Evolutionary conservation across 2,797 vertebrate species (phyloP).

Genomic region (Chanos chanos): DNA sequence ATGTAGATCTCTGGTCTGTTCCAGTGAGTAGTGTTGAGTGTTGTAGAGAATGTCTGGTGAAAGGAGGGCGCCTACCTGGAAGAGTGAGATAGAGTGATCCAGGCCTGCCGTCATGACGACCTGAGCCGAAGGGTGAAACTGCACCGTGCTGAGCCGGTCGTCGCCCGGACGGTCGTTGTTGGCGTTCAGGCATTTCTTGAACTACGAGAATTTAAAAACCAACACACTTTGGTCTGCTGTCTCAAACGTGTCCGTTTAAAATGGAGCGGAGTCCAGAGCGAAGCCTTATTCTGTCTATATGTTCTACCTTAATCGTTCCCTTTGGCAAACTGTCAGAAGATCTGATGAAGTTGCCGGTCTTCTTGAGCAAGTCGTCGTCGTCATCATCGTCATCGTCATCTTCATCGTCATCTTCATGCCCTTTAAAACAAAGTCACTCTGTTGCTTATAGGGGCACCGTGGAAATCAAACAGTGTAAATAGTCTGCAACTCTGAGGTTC

Average conservation of each 20-base stretch:
- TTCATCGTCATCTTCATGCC: conserved; percentile 35
- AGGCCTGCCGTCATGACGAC: conserved; percentile 87
- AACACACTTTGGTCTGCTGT: background rate
- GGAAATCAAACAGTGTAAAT: no score
- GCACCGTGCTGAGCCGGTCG: conserved; percentile 77
- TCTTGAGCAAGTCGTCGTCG: conserved; percentile 76
- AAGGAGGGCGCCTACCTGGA: conserved; percentile 76
- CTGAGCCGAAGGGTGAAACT: conserved; percentile 89
- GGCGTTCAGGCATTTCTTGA: conserved; percentile 80
- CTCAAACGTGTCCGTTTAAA: background rate
- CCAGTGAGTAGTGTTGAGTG: no score
- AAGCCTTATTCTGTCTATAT: no score
- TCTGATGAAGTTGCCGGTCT: conserved; percentile 83
- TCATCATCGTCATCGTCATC: conserved; percentile 73
- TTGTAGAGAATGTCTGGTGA: no score
- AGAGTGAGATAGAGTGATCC: conserved; percentile 83
- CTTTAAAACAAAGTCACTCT: conserved; percentile 18
- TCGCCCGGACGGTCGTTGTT: conserved; percentile 76
- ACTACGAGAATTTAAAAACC: conserved; percentile 55
- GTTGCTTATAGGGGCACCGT: no score
- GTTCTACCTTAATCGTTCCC: conserved; percentile 79
- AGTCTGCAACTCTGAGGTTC: no score
- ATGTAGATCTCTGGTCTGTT: no score
- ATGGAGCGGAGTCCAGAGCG: no score
- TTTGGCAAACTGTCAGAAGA: conserved; percentile 77